Evolutionary conservation across 2,113 vertebrate genomes (phyloP).

Genomic region (Salvelinus namaycush): DNA sequence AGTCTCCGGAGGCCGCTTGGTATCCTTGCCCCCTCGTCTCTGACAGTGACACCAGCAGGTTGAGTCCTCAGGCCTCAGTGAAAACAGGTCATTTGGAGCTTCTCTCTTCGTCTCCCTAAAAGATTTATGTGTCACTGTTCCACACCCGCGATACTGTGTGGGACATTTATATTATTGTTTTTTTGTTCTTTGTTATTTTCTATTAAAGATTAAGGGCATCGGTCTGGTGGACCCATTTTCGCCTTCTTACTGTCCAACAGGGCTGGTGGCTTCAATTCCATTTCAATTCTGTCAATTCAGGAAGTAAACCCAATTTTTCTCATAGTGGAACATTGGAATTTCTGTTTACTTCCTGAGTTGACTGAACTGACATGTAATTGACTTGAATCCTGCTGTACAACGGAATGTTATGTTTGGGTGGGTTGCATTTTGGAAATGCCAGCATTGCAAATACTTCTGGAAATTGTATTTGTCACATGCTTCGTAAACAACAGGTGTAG

Average conservation of each 20-base stretch:
- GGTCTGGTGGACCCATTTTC: constrained; percentile 11
- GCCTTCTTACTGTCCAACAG: neutral
- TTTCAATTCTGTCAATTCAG: too few species aligned
- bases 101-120: constrained; percentile 45
- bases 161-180: too few species aligned
- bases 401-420: constrained; percentile 11
- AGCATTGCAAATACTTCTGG: constrained; percentile 3
- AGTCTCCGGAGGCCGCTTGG: neutral
- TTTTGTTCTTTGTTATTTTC: constrained; percentile 23
- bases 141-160: neutral
- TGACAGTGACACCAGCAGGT: constrained; percentile 30
- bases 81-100: constrained; percentile 52
- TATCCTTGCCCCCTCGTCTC: constrained; percentile 8
- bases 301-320: too few species aligned
- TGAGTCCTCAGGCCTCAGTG: constrained; percentile 37
- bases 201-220: constrained; percentile 37
- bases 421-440: constrained; percentile 24
- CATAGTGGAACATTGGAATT: too few species aligned
- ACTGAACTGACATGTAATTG: too few species aligned
- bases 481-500: too few species aligned
- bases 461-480: constrained; percentile 11
- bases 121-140: constrained; percentile 56
- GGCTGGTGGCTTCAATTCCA: too few species aligned
- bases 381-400: neutral
- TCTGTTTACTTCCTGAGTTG: too few species aligned